Conservation (phyloP, 1,140 invertebrate genomes). For the Asbolus verrucosus region DNA sequence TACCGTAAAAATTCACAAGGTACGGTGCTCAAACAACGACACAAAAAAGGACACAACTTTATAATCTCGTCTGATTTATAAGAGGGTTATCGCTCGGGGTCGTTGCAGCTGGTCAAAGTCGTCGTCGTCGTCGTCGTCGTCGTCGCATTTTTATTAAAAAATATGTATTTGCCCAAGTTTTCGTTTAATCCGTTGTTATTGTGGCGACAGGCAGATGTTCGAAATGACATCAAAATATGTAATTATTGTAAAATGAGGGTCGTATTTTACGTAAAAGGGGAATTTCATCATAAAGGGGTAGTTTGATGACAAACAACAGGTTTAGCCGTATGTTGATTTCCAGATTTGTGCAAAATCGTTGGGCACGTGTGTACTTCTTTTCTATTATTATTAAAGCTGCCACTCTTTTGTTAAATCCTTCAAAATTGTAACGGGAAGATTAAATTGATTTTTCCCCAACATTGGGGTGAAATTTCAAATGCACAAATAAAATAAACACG, state of each 20-base stretch:
- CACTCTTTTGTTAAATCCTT: conserved; percentile 54
- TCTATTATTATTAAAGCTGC: conserved; percentile 55
- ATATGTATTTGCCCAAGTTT: conserved; percentile 50
- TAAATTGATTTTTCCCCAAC: conserved; percentile 56
- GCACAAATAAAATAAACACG: conserved; percentile 57
- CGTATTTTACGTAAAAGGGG: conserved; percentile 62
- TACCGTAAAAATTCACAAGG: conserved; percentile 34
- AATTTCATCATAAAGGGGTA: conserved; percentile 60
- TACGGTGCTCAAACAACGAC: conserved; percentile 12
- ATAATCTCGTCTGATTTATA: too few relatives aligned
- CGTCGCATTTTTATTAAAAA: conserved; percentile 31
- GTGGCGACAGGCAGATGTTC: conserved; percentile 59
- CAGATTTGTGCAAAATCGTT: conserved; percentile 60
- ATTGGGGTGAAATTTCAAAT: conserved; percentile 57
- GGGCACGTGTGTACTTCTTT: conserved; percentile 56
- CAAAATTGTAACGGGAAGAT: conserved; percentile 56
- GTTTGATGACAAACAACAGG: conserved; percentile 61
- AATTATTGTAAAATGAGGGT: conserved; percentile 64
- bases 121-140: background rate
- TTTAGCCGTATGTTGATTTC: conserved; percentile 52
- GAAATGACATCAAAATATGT: conserved; percentile 62
- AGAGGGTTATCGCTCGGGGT: background rate
- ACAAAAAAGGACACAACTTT: too few relatives aligned
- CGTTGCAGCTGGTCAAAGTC: conserved; percentile 12
- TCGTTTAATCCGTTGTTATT: conserved; percentile 58